Evolutionary conservation across 2,888 invertebrate genomes (phyloP).

Genomic region (Tuta absoluta): DNA sequence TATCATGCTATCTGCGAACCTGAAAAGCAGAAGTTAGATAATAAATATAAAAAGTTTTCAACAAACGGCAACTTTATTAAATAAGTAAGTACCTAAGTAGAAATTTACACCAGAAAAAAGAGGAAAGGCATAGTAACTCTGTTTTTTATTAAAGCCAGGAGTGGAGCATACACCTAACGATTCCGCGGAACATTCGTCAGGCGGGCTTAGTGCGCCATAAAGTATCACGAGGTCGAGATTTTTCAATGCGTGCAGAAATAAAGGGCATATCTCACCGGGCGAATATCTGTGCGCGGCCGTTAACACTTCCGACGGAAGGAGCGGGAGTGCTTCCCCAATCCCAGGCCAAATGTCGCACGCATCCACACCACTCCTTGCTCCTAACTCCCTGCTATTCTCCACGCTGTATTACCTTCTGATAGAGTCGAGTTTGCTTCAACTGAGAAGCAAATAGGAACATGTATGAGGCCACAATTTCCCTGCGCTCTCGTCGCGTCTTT

Average conservation of each 20-base stretch:
- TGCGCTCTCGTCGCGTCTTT: slow-evolving; percentile 40
- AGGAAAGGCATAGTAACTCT: neutral
- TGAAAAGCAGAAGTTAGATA: too few species aligned
- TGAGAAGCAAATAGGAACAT: neutral
- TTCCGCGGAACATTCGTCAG: slow-evolving; percentile 20
- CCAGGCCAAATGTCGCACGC: slow-evolving; percentile 47
- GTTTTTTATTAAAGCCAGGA: neutral
- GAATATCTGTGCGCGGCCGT: slow-evolving; percentile 35
- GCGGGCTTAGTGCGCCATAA: slow-evolving; percentile 30
- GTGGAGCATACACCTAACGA: neutral
- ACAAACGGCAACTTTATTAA: too few species aligned
- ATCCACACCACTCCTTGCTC: slow-evolving; percentile 31
- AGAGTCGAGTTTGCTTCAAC: slow-evolving; percentile 26
- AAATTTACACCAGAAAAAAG: too few species aligned
- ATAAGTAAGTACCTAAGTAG: too few species aligned
- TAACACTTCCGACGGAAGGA: slow-evolving; percentile 51
- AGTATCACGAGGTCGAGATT: slow-evolving; percentile 37
- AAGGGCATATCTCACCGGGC: slow-evolving; percentile 39
- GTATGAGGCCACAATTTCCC: slow-evolving; percentile 39
- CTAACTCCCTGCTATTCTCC: neutral
- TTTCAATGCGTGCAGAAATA: slow-evolving; percentile 46
- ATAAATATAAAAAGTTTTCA: too few species aligned
- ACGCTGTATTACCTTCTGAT: neutral
- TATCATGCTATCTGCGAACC: too few species aligned
- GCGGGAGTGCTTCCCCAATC: slow-evolving; percentile 47